Evolutionary conservation across 2,797 vertebrate genomes (phyloP), one percentile per base, ranked within the genome.

Genomic region (Nothura maculosa): DNA sequence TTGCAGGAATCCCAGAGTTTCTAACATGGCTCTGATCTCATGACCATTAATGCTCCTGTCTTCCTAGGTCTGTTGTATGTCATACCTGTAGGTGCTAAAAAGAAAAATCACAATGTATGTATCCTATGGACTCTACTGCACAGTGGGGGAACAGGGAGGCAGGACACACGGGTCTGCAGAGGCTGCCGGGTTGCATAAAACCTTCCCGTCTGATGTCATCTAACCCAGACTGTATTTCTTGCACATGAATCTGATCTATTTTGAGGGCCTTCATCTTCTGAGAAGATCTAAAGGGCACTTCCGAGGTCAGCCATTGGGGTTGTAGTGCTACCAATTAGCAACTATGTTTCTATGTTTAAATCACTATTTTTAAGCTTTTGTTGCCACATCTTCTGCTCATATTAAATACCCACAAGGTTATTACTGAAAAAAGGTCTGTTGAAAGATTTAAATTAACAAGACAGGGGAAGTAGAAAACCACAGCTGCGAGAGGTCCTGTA

Each of bases 361-460:
- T 13, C 15, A 52, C 36, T 64, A 15, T 28, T 88, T 72, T 63
- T 25, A n/a, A 80, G 54, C 61, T 83, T 47, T 1, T 55, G 54
- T 42, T 66, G 68, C 66, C 62, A 64, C 7, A 7, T 54, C 48
- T 72, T 82, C 3, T 18, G 38, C 28, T 89, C 55, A 27, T 67
- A 12, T 1, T 20, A 24, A 81, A 12, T 69, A 50, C 25, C 34
- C 32, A 36, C 22, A 78, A 34, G 45, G 64, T 11, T 77, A 43
- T 70, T 54, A 77, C 48, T 89, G 88, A 34, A 73, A n/a, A 88
- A 77, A 24, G 16, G 45, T 30, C 75, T 50, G 19, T 28, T 48
- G 38, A 74, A 94, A 77, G 78, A 90, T 55, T 89, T 85, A 86
- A 86, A 91, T 84, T 78, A 82, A 47, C 52, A 76, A 83, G 89